Conservation (phyloP, 1,140 invertebrate genomes). For the Hydropsyche tenuis region DNA sequence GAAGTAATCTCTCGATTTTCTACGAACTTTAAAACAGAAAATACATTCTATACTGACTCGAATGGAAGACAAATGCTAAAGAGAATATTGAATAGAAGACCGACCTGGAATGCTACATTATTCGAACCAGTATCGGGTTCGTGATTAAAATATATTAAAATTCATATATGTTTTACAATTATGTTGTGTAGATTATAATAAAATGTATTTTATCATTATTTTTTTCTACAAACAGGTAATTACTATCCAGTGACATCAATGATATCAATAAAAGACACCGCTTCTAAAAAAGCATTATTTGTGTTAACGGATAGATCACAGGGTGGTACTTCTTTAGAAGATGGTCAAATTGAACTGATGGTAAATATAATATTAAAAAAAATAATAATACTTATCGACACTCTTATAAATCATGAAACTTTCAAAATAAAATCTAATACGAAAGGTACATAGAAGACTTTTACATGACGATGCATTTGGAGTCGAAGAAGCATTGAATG, state of each 20-base stretch:
- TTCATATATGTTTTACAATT: no score
- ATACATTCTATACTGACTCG: slow-evolving; percentile 89
- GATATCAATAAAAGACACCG: slow-evolving; percentile 72
- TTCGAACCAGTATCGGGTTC: slow-evolving; percentile 74
- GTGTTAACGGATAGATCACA: slow-evolving; percentile 86
- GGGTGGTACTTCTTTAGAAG: slow-evolving; percentile 80
- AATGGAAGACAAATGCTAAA: slow-evolving; percentile 91
- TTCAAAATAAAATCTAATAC: background rate
- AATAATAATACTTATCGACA: background rate
- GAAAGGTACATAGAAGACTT: slow-evolving; percentile 82
- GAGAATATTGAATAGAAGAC: slow-evolving; percentile 74
- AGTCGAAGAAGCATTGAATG: slow-evolving; percentile 91
- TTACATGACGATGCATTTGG: slow-evolving; percentile 91
- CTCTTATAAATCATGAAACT: background rate
- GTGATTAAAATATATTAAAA: background rate
- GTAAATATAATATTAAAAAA: slow-evolving; percentile 54
- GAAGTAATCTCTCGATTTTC: slow-evolving; percentile 82
- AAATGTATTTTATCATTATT: no score
- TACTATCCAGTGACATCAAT: slow-evolving; percentile 93
- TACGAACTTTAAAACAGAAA: slow-evolving; percentile 69
- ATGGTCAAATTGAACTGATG: slow-evolving; percentile 82
- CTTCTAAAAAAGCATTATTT: slow-evolving; percentile 64
- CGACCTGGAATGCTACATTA: slow-evolving; percentile 74
- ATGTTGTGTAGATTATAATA: background rate
- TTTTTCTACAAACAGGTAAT: slow-evolving; percentile 70